Percentiles rank a stretch among this genome's conserved stretches.
These are phyloP conservation scores for Hydrophis major DNA, from an alignment of 2,797 vertebrate genomes.

Conservation along the genomic window DNA sequence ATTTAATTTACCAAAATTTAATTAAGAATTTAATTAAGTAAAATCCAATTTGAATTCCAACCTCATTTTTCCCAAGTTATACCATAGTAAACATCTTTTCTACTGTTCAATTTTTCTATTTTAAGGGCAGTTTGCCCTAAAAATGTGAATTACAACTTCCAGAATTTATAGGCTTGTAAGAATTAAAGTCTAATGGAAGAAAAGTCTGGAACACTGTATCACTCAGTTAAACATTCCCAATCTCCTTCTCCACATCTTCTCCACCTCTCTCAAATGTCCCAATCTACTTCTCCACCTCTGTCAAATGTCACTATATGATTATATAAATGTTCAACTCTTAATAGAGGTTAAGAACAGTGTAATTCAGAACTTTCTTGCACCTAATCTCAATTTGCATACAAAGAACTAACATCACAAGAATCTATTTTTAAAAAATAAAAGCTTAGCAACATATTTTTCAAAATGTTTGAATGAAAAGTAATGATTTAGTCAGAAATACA, in stretches of 20 bases:
- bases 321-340: not conserved
- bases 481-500: not conserved
- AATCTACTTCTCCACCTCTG: not conserved
- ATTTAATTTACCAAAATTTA: not conserved
- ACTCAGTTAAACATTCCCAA: not conserved
- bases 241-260: not conserved
- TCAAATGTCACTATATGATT: not conserved
- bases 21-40: too few relatives aligned
- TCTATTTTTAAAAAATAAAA: not conserved
- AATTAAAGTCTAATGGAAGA: not conserved
- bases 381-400: not conserved
- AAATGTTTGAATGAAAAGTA: not conserved
- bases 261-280: too few relatives aligned
- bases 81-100: not conserved
- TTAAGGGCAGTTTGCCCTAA: not conserved
- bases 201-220: not conserved
- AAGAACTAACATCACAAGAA: not conserved
- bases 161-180: not conserved
- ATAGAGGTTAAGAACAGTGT: not conserved
- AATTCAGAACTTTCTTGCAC: not conserved
- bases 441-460: not conserved
- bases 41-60: not conserved
- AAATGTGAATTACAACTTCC: not conserved
- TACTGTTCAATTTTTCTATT: not conserved
- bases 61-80: not conserved